Percentiles rank a stretch among this genome's conserved stretches.
These are phyloP conservation scores for Stenurella melanura DNA, from an alignment of 2,888 invertebrate genomes.

Conservation along the genomic window DNA sequence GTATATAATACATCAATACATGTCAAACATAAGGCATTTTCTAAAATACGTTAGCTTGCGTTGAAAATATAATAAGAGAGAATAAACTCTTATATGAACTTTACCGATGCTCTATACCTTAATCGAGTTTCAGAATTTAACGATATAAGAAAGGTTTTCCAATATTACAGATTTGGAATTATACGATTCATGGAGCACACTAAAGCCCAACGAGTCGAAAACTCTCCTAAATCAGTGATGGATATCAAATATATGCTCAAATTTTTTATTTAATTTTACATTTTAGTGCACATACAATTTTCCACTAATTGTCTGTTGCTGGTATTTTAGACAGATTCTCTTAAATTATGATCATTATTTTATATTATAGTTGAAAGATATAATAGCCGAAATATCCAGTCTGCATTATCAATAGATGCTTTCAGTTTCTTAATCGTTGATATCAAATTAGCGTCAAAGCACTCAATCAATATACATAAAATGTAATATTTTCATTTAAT, in stretches of 20 bases:
- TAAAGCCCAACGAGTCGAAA: constrained; percentile 53
- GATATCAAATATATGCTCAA: constrained; percentile 42
- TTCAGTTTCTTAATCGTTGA: too few species aligned
- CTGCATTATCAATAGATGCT: too few species aligned
- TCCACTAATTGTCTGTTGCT: background rate
- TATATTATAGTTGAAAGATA: too few species aligned
- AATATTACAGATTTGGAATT: constrained; percentile 55
- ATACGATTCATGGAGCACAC: constrained; percentile 50
- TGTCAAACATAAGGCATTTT: background rate
- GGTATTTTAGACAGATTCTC: background rate
- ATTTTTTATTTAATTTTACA: constrained; percentile 40
- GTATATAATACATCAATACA: background rate
- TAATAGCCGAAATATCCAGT: too few species aligned
- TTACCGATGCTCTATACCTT: constrained; percentile 41
- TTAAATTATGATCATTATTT: too few species aligned
- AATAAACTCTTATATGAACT: constrained; percentile 35
- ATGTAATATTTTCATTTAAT: too few species aligned
- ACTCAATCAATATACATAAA: too few species aligned
- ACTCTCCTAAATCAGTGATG: constrained; percentile 52
- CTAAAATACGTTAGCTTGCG: background rate
- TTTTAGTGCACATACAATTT: background rate
- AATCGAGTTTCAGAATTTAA: constrained; percentile 50
- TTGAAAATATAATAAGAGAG: constrained; percentile 18
- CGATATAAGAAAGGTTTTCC: constrained; percentile 53
- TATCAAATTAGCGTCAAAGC: too few species aligned